Conservation (phyloP, 2,797 vertebrate genomes). For the Trachops cirrhosus region DNA sequence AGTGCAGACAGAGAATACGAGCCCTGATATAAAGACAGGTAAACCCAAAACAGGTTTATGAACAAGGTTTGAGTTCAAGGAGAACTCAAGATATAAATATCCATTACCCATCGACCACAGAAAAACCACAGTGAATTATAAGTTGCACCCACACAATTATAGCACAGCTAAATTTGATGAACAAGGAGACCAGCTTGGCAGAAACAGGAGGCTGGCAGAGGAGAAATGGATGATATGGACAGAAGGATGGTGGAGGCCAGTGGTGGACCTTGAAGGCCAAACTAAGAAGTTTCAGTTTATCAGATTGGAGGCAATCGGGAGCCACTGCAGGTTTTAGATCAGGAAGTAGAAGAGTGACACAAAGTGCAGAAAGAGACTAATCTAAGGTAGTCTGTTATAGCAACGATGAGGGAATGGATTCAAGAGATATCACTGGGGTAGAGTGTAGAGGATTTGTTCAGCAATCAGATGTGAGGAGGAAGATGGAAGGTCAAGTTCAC, state of each 20-base stretch:
- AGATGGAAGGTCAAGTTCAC: background rate
- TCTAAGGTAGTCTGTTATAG: background rate
- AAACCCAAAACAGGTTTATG: background rate
- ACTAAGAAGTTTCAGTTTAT: background rate
- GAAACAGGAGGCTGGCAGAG: background rate
- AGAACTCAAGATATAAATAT: slow-evolving; percentile 12
- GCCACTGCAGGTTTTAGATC: background rate
- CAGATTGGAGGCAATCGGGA: background rate
- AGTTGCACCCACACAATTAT: background rate
- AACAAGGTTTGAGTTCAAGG: too few relatives aligned
- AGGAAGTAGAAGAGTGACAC: background rate
- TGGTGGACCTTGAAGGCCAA: background rate
- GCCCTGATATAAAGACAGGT: background rate
- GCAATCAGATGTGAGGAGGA: background rate
- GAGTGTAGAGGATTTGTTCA: background rate
- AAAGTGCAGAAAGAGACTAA: background rate
- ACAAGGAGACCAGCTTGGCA: background rate
- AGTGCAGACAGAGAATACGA: background rate
- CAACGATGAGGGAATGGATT: background rate
- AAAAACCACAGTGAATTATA: background rate
- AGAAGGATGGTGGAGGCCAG: background rate
- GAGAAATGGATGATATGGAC: background rate
- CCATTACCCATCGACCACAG: background rate
- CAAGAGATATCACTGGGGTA: background rate
- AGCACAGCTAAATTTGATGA: too few relatives aligned